Evolutionary conservation across 2,797 vertebrate species (phyloP), one percentile per base, ranked within the genome.

Genomic region (Squalus acanthias): DNA sequence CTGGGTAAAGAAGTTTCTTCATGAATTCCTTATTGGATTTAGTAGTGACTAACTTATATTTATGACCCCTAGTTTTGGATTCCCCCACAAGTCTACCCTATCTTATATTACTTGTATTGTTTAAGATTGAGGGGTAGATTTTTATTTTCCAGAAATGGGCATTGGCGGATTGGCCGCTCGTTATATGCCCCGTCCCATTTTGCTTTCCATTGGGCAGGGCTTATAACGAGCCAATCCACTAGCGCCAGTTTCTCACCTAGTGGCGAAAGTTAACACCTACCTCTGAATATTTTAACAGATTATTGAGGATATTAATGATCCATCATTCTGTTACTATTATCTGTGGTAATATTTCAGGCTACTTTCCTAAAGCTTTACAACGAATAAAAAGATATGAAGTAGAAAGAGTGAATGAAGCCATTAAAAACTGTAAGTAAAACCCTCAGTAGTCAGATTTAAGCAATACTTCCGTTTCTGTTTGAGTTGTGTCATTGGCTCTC

Each of bases 311-410:
- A 15, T 60, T 60, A 60, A 92, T 65, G 33, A 92, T 67, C 63
- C 5, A 22, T n/a, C 63, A 20, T 92, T 39, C 17, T 93, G n/a
- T 20, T 39, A 67, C 46, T 95, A 72, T 95, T 24, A 70, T 70
- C 92, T 69, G 17, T 67, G 33, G 24, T 50, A 70, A 50, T 24
- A 60, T 95, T 76, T 76, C 94, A 95, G 94, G 94, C 1, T 95
- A 95, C 94, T 95, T 95, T 60, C 94, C 94, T 22, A 60, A 74
- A 60, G 94, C 70, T 95, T 72, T 95, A 57, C 94, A 95, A 76
- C 70, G 70, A 76, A 95, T 95, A 74, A 95, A 76, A 72, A 76
- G 94, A 95, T 95, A 53, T n/a, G 46, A 95, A 60, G 94, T 76
- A 6, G 70, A 76, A 95, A 74, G 8, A 60, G 8, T 95, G 3